Conservation (phyloP, 2,113 vertebrate genomes). For the Uria aalge region DNA sequence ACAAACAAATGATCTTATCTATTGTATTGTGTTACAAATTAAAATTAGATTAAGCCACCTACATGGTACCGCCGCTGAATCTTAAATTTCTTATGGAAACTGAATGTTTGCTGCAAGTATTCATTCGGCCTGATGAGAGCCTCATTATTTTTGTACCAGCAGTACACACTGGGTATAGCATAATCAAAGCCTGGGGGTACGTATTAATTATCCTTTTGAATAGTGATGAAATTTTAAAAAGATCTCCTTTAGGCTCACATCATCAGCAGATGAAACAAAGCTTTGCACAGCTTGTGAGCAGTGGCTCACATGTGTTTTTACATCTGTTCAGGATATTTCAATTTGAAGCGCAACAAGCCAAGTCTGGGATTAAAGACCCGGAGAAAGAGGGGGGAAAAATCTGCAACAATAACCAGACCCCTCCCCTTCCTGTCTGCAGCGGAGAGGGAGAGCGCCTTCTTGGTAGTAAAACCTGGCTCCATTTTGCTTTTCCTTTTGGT, state of each 20-base stretch:
- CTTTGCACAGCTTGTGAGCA: constrained; percentile 88
- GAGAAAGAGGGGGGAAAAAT: constrained; percentile 55
- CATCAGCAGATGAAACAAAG: constrained; percentile 97
- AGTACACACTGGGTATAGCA: constrained; percentile 89
- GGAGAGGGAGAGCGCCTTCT: neutral
- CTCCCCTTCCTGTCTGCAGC: constrained; percentile 35
- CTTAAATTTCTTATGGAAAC: constrained; percentile 90
- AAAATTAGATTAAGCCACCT: constrained; percentile 79
- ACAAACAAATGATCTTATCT: constrained; percentile 75
- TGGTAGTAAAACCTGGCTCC: neutral
- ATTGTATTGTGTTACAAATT: constrained; percentile 86
- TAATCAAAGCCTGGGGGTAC: constrained; percentile 99
- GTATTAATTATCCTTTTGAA: constrained; percentile 99
- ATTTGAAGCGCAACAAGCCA: constrained; percentile 92
- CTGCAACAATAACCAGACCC: constrained; percentile 56
- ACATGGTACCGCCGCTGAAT: constrained; percentile 80
- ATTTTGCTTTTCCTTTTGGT: neutral
- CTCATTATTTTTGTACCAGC: constrained; percentile 95
- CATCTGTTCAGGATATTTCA: constrained; percentile 99
- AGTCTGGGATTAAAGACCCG: constrained; percentile 88
- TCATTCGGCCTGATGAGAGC: constrained; percentile 89
- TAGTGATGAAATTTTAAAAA: constrained; percentile 99
- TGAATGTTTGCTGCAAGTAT: constrained; percentile 86
- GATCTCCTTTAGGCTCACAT: constrained; percentile 96
- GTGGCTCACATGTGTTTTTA: constrained; percentile 94